Percentiles rank a stretch among this genome's conserved stretches.
phyloP scores from a whole-genome alignment of 92 coral and sea anemone species.

The Nematostella vectensis region DNA sequence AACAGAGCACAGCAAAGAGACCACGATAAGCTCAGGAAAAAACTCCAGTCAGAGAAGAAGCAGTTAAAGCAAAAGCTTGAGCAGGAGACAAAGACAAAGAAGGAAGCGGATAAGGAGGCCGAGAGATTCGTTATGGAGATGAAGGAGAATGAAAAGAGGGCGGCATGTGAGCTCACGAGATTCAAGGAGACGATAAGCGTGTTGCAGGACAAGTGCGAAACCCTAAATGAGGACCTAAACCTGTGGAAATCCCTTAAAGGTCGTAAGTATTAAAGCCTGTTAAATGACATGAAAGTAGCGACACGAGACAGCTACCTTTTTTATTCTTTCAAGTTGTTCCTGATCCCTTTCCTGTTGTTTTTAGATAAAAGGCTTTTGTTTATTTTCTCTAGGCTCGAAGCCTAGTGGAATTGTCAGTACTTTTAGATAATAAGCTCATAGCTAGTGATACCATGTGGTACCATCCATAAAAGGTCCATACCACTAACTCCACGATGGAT shows the following conservation, averaged over 20 bases:
- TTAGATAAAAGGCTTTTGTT: too few species aligned
- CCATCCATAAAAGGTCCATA: too few species aligned
- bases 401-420: too few species aligned
- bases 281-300: too few species aligned
- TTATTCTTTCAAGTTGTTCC: too few species aligned
- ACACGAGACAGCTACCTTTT: too few species aligned
- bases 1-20: slow-evolving; percentile 34
- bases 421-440: too few species aligned
- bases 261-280: slow-evolving; percentile 62
- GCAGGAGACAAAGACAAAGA: slow-evolving; percentile 38
- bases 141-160: slow-evolving; percentile 19
- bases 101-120: slow-evolving; percentile 4
- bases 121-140: slow-evolving; percentile 30
- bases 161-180: slow-evolving; percentile 25
- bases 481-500: too few species aligned
- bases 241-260: slow-evolving; percentile 54
- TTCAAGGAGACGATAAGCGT: slow-evolving; percentile 8
- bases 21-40: slow-evolving; percentile 34
- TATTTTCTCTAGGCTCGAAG: too few species aligned
- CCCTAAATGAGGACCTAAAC: slow-evolving; percentile 34
- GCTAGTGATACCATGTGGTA: too few species aligned
- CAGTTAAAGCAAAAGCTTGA: slow-evolving; percentile 48
- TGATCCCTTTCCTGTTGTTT: too few species aligned
- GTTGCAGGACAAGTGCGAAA: slow-evolving; percentile 13
- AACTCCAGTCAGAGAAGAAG: slow-evolving; percentile 47